phyloP scores from a whole-genome alignment of 2,113 vertebrate species.

The Bufo gargarizans region DNA sequence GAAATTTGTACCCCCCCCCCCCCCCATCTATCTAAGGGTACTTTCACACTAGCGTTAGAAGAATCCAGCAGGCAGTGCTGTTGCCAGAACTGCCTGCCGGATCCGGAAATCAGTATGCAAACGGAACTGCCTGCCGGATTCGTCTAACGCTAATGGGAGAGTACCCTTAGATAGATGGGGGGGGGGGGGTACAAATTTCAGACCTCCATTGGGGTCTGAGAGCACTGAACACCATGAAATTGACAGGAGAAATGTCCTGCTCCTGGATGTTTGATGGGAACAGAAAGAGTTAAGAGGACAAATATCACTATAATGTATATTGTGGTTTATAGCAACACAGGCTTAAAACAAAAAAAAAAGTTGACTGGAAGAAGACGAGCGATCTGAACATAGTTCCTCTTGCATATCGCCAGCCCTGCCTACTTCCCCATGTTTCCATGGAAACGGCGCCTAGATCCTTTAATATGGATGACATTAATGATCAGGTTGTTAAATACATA shows the following conservation, averaged over 20 bases:
- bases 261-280: neutral
- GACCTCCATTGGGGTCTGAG: too few species aligned
- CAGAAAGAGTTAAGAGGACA: neutral
- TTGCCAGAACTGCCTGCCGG: too few species aligned
- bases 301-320: neutral
- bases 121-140: too few species aligned
- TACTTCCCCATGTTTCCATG: conserved; percentile 70
- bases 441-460: conserved; percentile 64
- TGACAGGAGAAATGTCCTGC: neutral
- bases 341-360: neutral
- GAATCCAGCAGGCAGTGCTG: too few species aligned
- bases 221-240: too few species aligned
- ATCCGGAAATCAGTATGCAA: too few species aligned
- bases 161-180: too few species aligned
- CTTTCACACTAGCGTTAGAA: too few species aligned
- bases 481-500: conserved; percentile 65
- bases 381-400: neutral
- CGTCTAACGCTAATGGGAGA: too few species aligned
- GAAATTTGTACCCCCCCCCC: too few species aligned
- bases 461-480: conserved; percentile 69
- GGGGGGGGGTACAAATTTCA: too few species aligned
- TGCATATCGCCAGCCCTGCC: conserved; percentile 16
- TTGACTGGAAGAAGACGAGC: neutral
- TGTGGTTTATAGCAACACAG: neutral
- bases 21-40: too few species aligned